Conservation (phyloP, 2,113 vertebrate species). For the Corvus cornix region DNA sequence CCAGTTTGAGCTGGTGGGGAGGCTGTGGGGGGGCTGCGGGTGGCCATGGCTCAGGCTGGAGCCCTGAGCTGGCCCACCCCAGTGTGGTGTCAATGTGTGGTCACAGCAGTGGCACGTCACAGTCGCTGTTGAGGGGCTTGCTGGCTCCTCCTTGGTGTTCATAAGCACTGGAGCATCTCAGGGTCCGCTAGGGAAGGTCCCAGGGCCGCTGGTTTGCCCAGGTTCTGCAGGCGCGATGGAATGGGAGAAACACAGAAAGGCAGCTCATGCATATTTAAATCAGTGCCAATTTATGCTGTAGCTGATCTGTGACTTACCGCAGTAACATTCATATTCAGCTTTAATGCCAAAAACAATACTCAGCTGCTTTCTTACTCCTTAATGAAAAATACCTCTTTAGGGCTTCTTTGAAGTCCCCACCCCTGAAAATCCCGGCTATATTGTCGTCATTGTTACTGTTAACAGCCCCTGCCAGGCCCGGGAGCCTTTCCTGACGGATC, state of each 20-base stretch:
- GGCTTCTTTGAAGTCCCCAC: slow-evolving; percentile 51
- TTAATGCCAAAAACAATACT: slow-evolving; percentile 21
- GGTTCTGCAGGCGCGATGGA: background rate
- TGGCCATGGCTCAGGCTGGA: background rate
- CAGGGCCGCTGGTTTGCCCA: background rate
- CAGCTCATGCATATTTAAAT: background rate
- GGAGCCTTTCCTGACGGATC: slow-evolving; percentile 50
- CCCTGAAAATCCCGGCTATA: slow-evolving; percentile 1
- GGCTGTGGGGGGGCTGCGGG: background rate
- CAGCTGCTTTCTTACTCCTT: slow-evolving; percentile 45
- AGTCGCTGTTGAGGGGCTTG: accelerated
- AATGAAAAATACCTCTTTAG: slow-evolving; percentile 62
- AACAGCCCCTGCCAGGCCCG: slow-evolving; percentile 11
- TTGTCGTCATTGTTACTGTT: slow-evolving; percentile 59
- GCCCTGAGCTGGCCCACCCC: background rate
- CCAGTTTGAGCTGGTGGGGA: background rate
- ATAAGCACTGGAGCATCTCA: background rate
- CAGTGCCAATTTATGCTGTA: background rate
- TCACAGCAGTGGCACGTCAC: accelerated
- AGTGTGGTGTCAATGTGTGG: accelerated
- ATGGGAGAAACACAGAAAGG: background rate
- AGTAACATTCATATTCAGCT: slow-evolving; percentile 27
- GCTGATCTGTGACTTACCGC: background rate
- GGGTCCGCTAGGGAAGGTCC: background rate
- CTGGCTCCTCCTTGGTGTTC: background rate